These are phyloP conservation scores for Leucoraja ocellata DNA, from an alignment of 2,797 vertebrate genomes.

Conservation along the genomic window DNA sequence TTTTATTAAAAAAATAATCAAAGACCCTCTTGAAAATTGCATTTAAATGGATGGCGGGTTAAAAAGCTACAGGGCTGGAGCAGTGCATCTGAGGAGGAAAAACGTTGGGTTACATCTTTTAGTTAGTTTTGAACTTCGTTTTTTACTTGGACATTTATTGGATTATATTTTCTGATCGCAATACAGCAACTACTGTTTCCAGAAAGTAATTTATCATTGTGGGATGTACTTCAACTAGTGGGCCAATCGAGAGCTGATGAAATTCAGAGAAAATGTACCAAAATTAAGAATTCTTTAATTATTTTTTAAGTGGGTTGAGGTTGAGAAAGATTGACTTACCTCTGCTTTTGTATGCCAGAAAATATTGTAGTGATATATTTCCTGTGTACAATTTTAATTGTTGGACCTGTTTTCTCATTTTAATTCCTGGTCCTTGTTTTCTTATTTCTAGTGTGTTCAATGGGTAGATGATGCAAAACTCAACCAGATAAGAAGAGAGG, in stretches of 20 bases:
- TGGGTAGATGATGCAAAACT: constrained; percentile 98
- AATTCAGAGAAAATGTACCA: neutral
- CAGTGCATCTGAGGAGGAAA: neutral
- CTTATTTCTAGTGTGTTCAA: constrained; percentile 76
- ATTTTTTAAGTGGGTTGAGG: neutral
- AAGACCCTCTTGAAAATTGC: neutral
- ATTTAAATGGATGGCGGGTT: neutral
- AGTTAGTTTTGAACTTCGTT: no score
- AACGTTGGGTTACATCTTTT: neutral
- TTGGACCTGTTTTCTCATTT: constrained; percentile 26
- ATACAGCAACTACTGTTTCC: no score
- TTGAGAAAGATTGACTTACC: neutral
- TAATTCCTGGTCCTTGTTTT: neutral
- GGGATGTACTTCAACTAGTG: neutral
- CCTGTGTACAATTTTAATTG: neutral
- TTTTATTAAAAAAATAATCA: neutral
- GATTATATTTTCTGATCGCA: neutral
- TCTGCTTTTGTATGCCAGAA: neutral
- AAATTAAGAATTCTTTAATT: neutral
- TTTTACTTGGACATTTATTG: neutral
- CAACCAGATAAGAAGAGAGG: constrained; percentile 91
- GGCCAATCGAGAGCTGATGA: neutral
- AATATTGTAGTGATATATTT: neutral
- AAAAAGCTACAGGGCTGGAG: neutral
- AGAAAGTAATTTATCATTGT: neutral